Conservation (phyloP, 2,888 invertebrate genomes). For the Horisme vitalbata region DNA sequence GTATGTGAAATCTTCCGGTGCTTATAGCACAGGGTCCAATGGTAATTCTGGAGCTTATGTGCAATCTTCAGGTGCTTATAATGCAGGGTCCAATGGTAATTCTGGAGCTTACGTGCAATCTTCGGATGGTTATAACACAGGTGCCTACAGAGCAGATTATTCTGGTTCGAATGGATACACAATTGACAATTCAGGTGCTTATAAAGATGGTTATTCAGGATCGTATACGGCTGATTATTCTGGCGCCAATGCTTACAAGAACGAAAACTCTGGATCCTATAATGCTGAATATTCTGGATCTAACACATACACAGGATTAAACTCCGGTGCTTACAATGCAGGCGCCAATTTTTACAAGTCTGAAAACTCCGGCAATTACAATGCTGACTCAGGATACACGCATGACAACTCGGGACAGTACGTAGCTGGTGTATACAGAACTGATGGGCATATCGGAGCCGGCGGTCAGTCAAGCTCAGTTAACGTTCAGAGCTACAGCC, state of each 20-base stretch:
- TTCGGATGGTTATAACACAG: constrained; percentile 13
- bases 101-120: constrained; percentile 13
- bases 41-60: too few relatives aligned
- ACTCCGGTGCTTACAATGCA: constrained; percentile 22
- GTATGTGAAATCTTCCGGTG: too few relatives aligned
- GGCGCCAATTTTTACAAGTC: constrained; percentile 23
- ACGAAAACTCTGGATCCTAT: constrained; percentile 16
- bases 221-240: constrained; percentile 7
- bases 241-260: constrained; percentile 5
- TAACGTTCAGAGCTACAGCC: constrained; percentile 47
- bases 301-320: constrained; percentile 26
- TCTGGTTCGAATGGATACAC: neutral
- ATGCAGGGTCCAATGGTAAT: constrained; percentile 10
- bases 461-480: constrained; percentile 31
- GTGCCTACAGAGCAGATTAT: constrained; percentile 16
- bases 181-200: neutral
- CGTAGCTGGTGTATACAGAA: constrained; percentile 57
- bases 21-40: constrained; percentile 15
- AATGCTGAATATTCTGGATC: constrained; percentile 7
- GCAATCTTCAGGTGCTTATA: constrained; percentile 15
- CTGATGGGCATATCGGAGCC: constrained; percentile 55
- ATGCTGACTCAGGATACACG: constrained; percentile 51
- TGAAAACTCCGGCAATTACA: constrained; percentile 37
- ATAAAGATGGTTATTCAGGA: constrained; percentile 5
- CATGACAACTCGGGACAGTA: constrained; percentile 58